These are phyloP conservation scores for Catocala fraxini DNA, from an alignment of 2,888 invertebrate species.

Conservation along the genomic window DNA sequence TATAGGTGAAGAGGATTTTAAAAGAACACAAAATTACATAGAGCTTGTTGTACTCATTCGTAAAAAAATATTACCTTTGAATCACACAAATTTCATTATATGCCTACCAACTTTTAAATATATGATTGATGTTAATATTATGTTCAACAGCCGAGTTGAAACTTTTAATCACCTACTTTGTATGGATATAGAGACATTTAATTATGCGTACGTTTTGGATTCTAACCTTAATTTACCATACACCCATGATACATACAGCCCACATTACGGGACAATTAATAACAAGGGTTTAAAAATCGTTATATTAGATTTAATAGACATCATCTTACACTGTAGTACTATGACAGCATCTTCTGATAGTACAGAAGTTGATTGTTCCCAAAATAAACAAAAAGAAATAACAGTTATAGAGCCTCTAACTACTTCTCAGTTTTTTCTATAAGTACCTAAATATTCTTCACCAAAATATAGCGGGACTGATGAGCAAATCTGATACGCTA, in stretches of 20 bases:
- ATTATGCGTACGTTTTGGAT: slow-evolving; percentile 7
- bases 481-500: background rate
- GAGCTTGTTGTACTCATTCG: background rate
- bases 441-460: background rate
- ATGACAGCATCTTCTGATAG: no score
- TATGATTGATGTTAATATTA: background rate
- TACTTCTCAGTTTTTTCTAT: slow-evolving; percentile 1
- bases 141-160: slow-evolving; percentile 10
- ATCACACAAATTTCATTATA: slow-evolving; percentile 1
- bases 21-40: background rate
- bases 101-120: slow-evolving; percentile 2
- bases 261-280: background rate
- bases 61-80: background rate
- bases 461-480: background rate
- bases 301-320: background rate
- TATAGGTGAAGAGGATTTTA: background rate
- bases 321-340: background rate
- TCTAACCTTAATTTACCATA: slow-evolving; percentile 1
- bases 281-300: background rate
- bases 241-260: background rate
- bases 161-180: slow-evolving; percentile 8
- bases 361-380: background rate
- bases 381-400: background rate
- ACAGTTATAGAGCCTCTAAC: no score
- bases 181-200: slow-evolving; percentile 6